A percentile compares a stretch with the other conserved stretches of the same genome.
These are phyloP conservation scores for Ophioderma brevispina DNA, from an alignment of 35 echinoderm and acorn worm species.

Conservation along the genomic window DNA sequence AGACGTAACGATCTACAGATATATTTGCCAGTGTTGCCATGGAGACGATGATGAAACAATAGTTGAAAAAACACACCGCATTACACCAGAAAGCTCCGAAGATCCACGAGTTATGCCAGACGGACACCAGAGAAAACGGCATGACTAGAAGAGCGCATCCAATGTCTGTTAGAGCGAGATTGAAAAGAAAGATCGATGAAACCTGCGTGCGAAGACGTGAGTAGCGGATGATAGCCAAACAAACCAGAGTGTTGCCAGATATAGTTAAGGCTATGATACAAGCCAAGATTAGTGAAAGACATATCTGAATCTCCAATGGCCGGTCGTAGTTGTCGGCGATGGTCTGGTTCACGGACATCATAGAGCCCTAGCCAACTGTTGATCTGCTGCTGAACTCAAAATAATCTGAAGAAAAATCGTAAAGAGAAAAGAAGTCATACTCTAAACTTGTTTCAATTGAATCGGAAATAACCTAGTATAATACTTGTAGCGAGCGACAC, in stretches of 20 bases:
- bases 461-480: too few relatives aligned
- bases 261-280: conserved; percentile 45
- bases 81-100: conserved; percentile 63
- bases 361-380: not conserved
- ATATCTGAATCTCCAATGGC: conserved; percentile 35
- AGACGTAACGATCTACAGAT: conserved; percentile 76
- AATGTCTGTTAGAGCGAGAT: conserved; percentile 79
- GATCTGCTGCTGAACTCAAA: too few relatives aligned
- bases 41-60: conserved; percentile 94
- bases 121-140: conserved; percentile 70
- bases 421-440: too few relatives aligned
- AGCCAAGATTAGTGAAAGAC: conserved; percentile 32
- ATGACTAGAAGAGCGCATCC: conserved; percentile 76
- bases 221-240: conserved; percentile 25
- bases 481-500: too few relatives aligned
- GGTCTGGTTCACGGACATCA: not conserved
- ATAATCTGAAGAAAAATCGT: too few relatives aligned
- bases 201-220: conserved; percentile 48
- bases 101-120: conserved; percentile 70
- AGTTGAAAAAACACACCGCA: conserved; percentile 84
- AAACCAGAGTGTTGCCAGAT: conserved; percentile 64
- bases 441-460: too few relatives aligned
- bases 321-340: not conserved
- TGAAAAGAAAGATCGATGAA: conserved; percentile 65
- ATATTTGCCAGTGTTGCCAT: conserved; percentile 84